A percentile compares a stretch with the other conserved stretches of the same genome.
phyloP scores from a whole-genome alignment of 1,140 invertebrate genomes.

The Diabrotica virgifera region DNA sequence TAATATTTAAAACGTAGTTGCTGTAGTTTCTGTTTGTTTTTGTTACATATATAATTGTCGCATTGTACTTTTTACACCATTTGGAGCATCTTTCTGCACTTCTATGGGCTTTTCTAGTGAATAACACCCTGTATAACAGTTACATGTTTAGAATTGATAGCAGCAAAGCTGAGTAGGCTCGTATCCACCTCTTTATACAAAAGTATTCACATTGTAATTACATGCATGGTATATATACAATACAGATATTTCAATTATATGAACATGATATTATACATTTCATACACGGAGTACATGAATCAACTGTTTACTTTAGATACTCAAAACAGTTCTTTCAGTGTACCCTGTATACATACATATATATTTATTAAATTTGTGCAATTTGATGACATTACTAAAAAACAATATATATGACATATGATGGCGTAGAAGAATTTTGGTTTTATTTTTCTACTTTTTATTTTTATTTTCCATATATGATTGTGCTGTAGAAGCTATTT shows the following conservation, averaged over 20 bases:
- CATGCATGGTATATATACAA: background rate
- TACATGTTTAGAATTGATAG: slow-evolving; percentile 40
- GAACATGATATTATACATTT: slow-evolving; percentile 41
- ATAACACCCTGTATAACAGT: slow-evolving; percentile 35
- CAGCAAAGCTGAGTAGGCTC: slow-evolving; percentile 43
- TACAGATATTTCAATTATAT: slow-evolving; percentile 31
- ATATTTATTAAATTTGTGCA: slow-evolving; percentile 37
- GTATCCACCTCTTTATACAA: slow-evolving; percentile 28
- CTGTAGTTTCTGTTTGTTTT: background rate
- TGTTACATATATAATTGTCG: no score
- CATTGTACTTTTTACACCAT: background rate
- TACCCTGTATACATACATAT: slow-evolving; percentile 33
- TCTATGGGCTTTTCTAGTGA: slow-evolving; percentile 42
- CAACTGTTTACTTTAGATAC: background rate
- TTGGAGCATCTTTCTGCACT: slow-evolving; percentile 13
- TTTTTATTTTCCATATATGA: slow-evolving; percentile 36
- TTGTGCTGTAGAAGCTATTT: slow-evolving; percentile 43
- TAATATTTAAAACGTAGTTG: background rate
- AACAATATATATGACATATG: slow-evolving; percentile 42
- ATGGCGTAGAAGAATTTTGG: slow-evolving; percentile 42
- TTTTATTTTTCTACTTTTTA: slow-evolving; percentile 18
- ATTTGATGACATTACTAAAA: slow-evolving; percentile 41
- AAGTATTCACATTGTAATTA: background rate
- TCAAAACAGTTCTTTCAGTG: no score
- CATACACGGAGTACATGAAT: slow-evolving; percentile 7